phyloP scores from a whole-genome alignment of 2,888 invertebrate species.

The Branchinecta sandiegonensis region DNA sequence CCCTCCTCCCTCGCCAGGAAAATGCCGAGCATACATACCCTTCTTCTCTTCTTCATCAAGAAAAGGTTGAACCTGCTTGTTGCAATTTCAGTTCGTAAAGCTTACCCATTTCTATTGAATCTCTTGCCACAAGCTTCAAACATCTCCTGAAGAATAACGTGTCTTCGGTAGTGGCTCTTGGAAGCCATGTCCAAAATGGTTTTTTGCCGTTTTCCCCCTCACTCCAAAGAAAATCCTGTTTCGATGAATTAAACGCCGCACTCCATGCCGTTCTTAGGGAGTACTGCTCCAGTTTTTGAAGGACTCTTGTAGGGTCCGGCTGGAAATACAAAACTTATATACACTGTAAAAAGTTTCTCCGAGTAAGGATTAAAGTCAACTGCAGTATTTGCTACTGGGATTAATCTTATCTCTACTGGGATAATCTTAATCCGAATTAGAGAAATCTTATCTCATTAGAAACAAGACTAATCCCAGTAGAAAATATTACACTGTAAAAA shows the following conservation, averaged over 20 bases:
- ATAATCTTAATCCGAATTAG: too few species aligned
- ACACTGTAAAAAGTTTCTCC: too few species aligned
- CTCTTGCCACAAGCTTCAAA: not conserved
- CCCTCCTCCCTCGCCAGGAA: too few species aligned
- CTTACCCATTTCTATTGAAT: not conserved
- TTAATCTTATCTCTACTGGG: too few species aligned
- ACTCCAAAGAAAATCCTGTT: not conserved
- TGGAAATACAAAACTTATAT: not conserved
- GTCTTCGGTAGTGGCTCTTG: not conserved
- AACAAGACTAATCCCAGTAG: too few species aligned
- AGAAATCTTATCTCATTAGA: too few species aligned
- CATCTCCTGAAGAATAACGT: not conserved
- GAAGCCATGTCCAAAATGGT: constrained; percentile 6
- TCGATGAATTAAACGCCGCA: not conserved
- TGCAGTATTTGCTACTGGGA: too few species aligned
- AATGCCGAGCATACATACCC: too few species aligned
- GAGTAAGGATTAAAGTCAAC: too few species aligned
- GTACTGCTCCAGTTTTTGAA: not conserved
- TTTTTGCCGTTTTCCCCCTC: not conserved
- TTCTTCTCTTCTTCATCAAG: too few species aligned
- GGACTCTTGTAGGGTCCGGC: not conserved
- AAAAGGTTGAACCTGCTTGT: too few species aligned
- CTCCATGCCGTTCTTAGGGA: not conserved
- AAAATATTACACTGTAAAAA: too few species aligned
- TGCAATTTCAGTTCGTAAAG: not conserved